Conservation (phyloP, 2,113 vertebrate genomes). For the Neogobius melanostomus region DNA sequence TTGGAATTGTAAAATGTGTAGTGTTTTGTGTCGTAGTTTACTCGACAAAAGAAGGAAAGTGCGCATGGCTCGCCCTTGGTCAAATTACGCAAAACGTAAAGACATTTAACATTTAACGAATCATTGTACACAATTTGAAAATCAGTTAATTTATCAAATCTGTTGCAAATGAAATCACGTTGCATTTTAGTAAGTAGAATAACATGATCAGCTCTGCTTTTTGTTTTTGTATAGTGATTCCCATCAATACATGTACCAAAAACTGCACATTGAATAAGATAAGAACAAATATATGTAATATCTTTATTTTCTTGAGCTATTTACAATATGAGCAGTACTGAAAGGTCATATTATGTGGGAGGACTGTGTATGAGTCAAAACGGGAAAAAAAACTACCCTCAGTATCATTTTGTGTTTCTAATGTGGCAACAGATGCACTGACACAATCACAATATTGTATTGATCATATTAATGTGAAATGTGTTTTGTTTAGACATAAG, state of each 20-base stretch:
- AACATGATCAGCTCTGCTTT: no score
- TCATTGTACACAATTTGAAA: background rate
- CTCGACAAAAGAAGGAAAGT: background rate
- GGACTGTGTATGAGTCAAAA: slow-evolving; percentile 66
- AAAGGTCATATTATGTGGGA: slow-evolving; percentile 71
- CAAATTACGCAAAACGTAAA: background rate
- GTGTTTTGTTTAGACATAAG: background rate
- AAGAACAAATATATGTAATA: slow-evolving; percentile 4
- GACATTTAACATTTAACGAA: background rate
- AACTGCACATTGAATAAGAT: slow-evolving; percentile 2
- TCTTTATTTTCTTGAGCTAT: slow-evolving; percentile 50
- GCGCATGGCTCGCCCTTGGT: background rate
- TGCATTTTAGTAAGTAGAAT: no score
- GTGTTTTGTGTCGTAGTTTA: background rate
- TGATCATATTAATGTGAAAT: background rate
- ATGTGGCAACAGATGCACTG: slow-evolving; percentile 19
- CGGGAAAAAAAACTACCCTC: slow-evolving; percentile 20
- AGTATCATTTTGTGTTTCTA: slow-evolving; percentile 30
- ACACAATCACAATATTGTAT: slow-evolving; percentile 12
- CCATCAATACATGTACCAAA: background rate
- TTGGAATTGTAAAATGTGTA: background rate
- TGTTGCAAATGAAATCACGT: background rate
- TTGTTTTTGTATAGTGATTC: no score
- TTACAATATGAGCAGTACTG: slow-evolving; percentile 56
- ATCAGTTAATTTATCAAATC: background rate